These are phyloP conservation scores for Poeciliopsis presidionis DNA, from an alignment of 2,797 vertebrate genomes.

Conservation along the genomic window DNA sequence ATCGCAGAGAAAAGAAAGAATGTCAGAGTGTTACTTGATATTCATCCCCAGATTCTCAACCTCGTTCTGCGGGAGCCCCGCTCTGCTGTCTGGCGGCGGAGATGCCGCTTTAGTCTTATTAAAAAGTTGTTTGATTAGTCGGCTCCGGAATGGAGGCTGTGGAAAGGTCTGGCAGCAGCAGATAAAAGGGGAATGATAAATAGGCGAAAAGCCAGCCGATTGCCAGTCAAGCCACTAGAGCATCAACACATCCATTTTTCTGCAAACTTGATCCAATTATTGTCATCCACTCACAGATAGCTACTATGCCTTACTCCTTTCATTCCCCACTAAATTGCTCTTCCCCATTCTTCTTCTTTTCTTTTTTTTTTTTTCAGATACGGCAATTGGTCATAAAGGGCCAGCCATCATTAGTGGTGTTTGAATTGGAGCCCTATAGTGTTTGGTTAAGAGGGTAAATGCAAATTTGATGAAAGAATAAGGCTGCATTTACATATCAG, in stretches of 20 bases:
- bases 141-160: constrained; percentile 82
- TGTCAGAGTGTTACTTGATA: constrained; percentile 79
- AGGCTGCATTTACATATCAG: constrained; percentile 99
- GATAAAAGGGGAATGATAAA: constrained; percentile 92
- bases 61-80: constrained; percentile 65
- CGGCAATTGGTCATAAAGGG: constrained; percentile 96
- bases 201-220: constrained; percentile 79
- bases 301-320: constrained; percentile 86
- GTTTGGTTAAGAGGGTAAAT: constrained; percentile 99
- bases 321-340: constrained; percentile 95
- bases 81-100: constrained; percentile 76
- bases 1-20: constrained; percentile 56
- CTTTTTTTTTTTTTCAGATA: constrained; percentile 86
- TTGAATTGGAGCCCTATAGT: constrained; percentile 99
- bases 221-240: constrained; percentile 87
- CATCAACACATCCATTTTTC: constrained; percentile 89
- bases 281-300: constrained; percentile 87
- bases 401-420: constrained; percentile 99
- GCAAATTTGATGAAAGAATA: constrained; percentile 99
- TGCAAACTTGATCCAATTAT: constrained; percentile 96
- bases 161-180: constrained; percentile 88
- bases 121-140: constrained; percentile 89
- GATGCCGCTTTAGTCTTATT: constrained; percentile 87
- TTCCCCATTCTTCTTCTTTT: constrained; percentile 74
- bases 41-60: constrained; percentile 78